Evolutionary conservation across 2,113 vertebrate species (phyloP).

Genomic region (Grus americana): DNA sequence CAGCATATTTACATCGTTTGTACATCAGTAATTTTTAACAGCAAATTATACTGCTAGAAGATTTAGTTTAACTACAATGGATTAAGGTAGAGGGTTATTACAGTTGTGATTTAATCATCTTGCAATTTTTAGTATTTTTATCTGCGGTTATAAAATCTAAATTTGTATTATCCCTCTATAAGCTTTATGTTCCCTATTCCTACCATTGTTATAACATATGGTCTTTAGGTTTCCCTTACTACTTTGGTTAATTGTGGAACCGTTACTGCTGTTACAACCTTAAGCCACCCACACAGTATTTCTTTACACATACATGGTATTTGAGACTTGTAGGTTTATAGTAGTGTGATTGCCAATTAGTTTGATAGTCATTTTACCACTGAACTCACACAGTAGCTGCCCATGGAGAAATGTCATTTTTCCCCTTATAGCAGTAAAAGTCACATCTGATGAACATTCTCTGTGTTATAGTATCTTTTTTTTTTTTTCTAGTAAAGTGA

Average conservation of each 20-base stretch:
- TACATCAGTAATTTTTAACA: background rate
- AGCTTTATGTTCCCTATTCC: background rate
- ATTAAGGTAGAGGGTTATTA: background rate
- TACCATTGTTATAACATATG: background rate
- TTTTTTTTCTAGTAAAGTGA: background rate
- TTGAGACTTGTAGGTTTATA: background rate
- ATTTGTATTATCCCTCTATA: background rate
- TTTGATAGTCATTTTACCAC: background rate
- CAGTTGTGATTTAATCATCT: background rate
- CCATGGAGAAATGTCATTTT: background rate
- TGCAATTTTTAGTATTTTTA: background rate
- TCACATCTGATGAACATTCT: background rate
- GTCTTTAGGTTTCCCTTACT: background rate
- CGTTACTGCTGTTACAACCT: background rate
- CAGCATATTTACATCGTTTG: background rate
- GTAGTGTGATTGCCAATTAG: background rate
- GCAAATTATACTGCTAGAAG: background rate
- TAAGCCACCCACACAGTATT: background rate
- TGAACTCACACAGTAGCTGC: background rate
- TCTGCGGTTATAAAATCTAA: background rate
- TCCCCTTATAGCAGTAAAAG: background rate
- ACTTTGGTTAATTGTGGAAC: background rate
- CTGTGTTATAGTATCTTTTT: background rate
- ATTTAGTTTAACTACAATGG: background rate
- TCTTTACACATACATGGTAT: background rate